phyloP scores from a whole-genome alignment of 2,888 invertebrate species.

The Machimus atricapillus region DNA sequence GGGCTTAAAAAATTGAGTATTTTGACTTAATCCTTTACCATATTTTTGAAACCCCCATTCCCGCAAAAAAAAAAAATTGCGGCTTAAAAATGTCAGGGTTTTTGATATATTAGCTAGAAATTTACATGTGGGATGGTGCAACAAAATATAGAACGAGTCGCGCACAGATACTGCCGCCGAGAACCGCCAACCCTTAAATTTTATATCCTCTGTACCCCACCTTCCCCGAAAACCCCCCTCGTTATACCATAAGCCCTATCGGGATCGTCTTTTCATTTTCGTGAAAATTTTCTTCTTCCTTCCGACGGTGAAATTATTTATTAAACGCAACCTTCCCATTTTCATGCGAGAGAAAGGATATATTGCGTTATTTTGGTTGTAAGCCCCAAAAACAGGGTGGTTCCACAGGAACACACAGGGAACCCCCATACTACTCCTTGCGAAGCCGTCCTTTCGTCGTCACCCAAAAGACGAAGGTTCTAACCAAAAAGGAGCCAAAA shows the following conservation, averaged over 20 bases:
- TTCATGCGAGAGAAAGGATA: background rate
- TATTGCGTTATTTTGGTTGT: conserved; percentile 21
- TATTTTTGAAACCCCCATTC: too few species aligned
- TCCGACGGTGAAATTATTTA: conserved; percentile 35
- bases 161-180: too few species aligned
- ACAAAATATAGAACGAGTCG: background rate
- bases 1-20: too few species aligned
- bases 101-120: too few species aligned
- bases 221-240: background rate
- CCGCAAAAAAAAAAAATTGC: too few species aligned
- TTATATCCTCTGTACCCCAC: background rate
- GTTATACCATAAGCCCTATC: background rate
- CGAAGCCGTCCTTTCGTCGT: too few species aligned
- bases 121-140: too few species aligned
- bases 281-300: conserved; percentile 6
- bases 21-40: too few species aligned
- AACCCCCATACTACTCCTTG: too few species aligned
- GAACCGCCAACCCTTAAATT: background rate
- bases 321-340: conserved; percentile 19
- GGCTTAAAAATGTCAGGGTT: too few species aligned
- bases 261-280: conserved; percentile 17
- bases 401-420: too few species aligned
- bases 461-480: background rate
- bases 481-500: background rate
- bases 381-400: background rate